Evolutionary conservation across 2,797 vertebrate species (phyloP).

Genomic region (Sus cebifrons): DNA sequence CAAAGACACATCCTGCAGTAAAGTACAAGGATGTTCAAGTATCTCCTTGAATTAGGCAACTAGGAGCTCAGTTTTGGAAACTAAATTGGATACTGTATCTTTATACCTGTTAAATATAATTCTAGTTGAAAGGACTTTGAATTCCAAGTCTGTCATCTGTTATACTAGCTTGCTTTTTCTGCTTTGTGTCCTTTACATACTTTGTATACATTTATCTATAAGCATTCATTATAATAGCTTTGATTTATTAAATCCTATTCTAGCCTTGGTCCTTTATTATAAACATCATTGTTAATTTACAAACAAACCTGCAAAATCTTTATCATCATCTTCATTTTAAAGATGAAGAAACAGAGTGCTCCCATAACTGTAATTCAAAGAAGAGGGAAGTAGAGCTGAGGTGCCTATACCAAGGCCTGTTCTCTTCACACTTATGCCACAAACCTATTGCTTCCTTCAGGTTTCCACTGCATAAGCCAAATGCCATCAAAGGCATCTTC

Average conservation of each 20-base stretch:
- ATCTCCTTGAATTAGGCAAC: background rate
- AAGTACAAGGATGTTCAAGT: background rate
- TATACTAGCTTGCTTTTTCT: background rate
- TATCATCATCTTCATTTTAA: background rate
- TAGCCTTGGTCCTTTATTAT: background rate
- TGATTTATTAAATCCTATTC: background rate
- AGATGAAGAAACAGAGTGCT: background rate
- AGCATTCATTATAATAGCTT: background rate
- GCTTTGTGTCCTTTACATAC: background rate
- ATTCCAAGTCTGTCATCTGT: background rate
- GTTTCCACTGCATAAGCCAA: background rate
- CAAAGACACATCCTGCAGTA: background rate
- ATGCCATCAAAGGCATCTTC: background rate
- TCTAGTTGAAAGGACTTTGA: slow-evolving; percentile 24
- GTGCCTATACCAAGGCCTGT: background rate
- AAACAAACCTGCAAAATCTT: background rate
- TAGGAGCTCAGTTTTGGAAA: background rate
- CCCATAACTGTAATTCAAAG: background rate
- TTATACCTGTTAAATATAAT: background rate
- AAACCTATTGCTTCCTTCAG: background rate
- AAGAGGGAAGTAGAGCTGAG: background rate
- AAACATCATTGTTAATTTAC: background rate
- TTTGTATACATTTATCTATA: background rate
- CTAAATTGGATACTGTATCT: background rate
- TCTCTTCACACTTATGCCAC: background rate